phyloP scores from a whole-genome alignment of 2,113 vertebrate genomes.

The Nesogale talazaci region DNA sequence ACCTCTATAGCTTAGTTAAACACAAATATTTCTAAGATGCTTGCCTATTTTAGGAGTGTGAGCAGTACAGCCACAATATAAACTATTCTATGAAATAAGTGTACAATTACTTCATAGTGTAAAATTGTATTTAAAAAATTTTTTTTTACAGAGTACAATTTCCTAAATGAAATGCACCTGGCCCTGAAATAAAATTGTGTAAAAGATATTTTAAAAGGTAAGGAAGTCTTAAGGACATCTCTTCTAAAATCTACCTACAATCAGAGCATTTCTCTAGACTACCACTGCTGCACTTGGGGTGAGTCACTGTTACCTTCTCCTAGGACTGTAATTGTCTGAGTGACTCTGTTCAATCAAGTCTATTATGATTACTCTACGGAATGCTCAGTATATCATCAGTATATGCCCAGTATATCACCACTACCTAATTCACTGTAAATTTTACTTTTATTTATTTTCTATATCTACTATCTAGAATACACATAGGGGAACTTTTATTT shows the following conservation, averaged over 20 bases:
- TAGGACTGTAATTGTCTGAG: not conserved
- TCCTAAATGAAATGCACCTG: not conserved
- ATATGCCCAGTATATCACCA: not conserved
- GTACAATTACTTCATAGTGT: not conserved
- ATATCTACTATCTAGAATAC: not conserved
- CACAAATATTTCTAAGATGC: slow-evolving; percentile 13
- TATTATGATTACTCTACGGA: not conserved
- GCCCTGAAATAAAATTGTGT: slow-evolving; percentile 6
- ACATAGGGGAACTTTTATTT: not conserved
- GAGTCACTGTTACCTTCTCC: not conserved
- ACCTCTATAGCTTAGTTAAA: not conserved
- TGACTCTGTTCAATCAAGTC: not conserved
- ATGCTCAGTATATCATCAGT: not conserved
- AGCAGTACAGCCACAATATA: not conserved
- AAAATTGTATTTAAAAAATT: slow-evolving; percentile 19
- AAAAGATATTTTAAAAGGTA: slow-evolving; percentile 10
- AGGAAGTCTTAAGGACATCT: not conserved
- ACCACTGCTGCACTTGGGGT: not conserved
- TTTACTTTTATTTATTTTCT: not conserved
- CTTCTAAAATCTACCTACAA: slow-evolving; percentile 34
- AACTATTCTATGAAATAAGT: not conserved
- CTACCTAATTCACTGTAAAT: not conserved
- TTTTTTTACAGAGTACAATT: slow-evolving; percentile 3
- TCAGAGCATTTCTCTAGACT: not conserved
- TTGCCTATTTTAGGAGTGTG: not conserved